Evolutionary conservation across 2,888 invertebrate species (phyloP), one percentile per base, ranked within the genome.

Genomic region (Lucinisca nassula): DNA sequence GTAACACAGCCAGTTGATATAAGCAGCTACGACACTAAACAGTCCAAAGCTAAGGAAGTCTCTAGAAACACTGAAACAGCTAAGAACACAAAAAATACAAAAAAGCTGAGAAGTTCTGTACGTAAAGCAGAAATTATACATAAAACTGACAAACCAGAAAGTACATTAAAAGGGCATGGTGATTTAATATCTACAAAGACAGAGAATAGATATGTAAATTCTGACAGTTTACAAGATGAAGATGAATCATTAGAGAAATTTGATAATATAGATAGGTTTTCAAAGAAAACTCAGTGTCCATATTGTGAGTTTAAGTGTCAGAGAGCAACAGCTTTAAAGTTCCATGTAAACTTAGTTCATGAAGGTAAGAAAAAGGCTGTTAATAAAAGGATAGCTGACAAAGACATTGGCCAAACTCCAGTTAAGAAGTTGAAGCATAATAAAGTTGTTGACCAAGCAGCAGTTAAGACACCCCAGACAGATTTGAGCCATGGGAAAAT

Each of bases 321-420:
- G 40, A 83, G 90, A 75, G 67, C 79, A 35, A 81, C 90, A n/a
- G 90, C 90, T 24, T 75, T 90, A n/a, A 70, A 72, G 14, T 90
- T 90, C 38, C 90, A 90, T 58, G 85, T 90, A 27, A 79, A 87
- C 24, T 82, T 90, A 10, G 87, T 87, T 37, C 90, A 90, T 84
- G 24, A 32, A 35, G 24, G 24, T 67, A 21, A 27, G 2, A 67
- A 67, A n/a, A 55, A 55, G 24, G 14, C 45, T 14, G 14, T 12
- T 24, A 27, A 58, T 24, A 27, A 27, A 58, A 58, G 27, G 27
- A 58, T 27, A 14, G 10, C 12, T 4, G 21, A 51, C 3, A n/a
- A 51, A 51, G 27, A 27, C 4, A 27, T n/a, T n/a, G n/a, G n/a
- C n/a, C n/a, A 27, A 58, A 27, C 24, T 27, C 24, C 27, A 8